Conservation (phyloP, 2,113 vertebrate genomes). For the Acanthochromis polyacanthus region DNA sequence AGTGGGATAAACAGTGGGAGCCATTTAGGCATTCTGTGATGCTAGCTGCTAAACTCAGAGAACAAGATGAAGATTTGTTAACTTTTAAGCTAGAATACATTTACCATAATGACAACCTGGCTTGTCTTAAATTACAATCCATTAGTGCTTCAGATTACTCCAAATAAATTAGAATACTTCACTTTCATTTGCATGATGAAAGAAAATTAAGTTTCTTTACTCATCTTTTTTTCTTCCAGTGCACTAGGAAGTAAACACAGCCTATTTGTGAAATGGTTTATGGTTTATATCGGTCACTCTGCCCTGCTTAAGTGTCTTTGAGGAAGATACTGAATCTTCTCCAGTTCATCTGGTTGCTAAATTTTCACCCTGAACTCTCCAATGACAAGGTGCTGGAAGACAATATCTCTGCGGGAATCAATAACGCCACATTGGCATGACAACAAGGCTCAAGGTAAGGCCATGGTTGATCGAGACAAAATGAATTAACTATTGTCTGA, state of each 20-base stretch:
- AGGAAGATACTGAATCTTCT: neutral
- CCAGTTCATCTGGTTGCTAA: neutral
- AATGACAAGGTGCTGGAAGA: constrained; percentile 8
- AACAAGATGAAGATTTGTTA: neutral
- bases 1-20: neutral
- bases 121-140: too few relatives aligned
- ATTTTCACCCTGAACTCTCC: neutral
- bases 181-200: too few relatives aligned
- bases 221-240: too few relatives aligned
- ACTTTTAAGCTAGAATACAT: neutral
- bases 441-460: neutral
- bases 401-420: constrained; percentile 27
- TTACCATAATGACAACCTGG: too few relatives aligned
- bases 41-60: constrained; percentile 13
- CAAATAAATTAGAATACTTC: too few relatives aligned
- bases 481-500: neutral
- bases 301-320: neutral
- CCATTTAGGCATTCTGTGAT: neutral
- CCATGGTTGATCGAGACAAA: neutral
- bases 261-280: too few relatives aligned
- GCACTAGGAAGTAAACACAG: too few relatives aligned
- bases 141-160: too few relatives aligned
- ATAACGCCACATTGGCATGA: neutral
- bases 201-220: too few relatives aligned
- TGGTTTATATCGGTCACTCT: neutral